Base-by-base conservation (phyloP, 2,888 invertebrate species). In the Chaetogeoica ovagalla region DNA sequence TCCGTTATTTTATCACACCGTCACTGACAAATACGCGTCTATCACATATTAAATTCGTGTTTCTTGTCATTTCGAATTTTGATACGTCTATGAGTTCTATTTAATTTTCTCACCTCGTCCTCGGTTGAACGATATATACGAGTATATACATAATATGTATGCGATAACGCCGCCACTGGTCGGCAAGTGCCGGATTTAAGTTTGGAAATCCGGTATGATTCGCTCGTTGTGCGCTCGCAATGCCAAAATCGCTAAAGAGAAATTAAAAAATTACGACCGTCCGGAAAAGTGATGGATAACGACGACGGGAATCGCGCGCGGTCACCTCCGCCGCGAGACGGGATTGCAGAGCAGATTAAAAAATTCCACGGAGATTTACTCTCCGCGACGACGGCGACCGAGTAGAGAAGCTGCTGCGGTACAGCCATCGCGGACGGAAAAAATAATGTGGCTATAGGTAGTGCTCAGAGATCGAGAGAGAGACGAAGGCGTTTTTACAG, bases 271-370 rank as follows among this genome's bases (percentile, higher is more conserved):
- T 13, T 19, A 30, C 55, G n/a, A 23, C 30, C 23, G 0, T 2
- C 23, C 30, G 62, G 9, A 59, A 48, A 65, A 65, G 59, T 59
- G 75, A 75, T 59, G 66, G 57, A 75, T 75, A 19, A 59, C 43
- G 30, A 30, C 30, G 30, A 30, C 4, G 30, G 43, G 43, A 66
- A 66, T 43, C 66, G 59, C 21, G 59, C 9, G 9, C 9, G 4
- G 55, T 11, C 7, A 9, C 48, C 60, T 52, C 48, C 30, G 30
- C 68, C n/a, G n/a, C n/a, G n/a, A n/a, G 15, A 62, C 37, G 60
- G 62, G 60, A 69, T 77, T 68, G 75, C 30, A 30, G 30, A 57
- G 21, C 75, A 68, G 66, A 75, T 77, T 77, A 77, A 68, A 77
- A 77, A 69, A 69, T 77, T 77, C 77, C 77, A 52, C 30, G 37